A percentile compares a stretch with the other conserved stretches of the same genome.
phyloP scores from a whole-genome alignment of 2,797 vertebrate genomes.

The Eidolon dupreanum region DNA sequence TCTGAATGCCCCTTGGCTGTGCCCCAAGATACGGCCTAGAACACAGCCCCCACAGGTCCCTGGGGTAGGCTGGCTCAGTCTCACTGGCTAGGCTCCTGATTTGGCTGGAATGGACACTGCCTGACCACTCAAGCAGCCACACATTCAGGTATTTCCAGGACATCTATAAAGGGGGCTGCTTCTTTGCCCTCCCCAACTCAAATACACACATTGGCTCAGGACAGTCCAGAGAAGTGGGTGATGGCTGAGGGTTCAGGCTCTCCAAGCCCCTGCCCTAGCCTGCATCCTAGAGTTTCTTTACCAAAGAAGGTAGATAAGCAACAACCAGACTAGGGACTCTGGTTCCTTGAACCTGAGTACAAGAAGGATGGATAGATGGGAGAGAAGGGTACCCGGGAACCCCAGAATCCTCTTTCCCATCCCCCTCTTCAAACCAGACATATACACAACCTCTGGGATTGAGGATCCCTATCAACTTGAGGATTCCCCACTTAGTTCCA shows the following conservation, averaged over 20 bases:
- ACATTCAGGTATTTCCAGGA: neutral
- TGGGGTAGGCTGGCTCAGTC: neutral
- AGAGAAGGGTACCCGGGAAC: neutral
- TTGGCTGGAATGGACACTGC: neutral
- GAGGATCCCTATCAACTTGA: constrained; percentile 4
- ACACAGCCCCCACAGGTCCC: neutral
- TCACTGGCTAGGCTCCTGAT: neutral
- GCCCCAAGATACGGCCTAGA: neutral
- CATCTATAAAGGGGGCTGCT: neutral
- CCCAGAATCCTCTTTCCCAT: neutral
- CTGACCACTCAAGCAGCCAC: neutral
- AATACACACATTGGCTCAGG: neutral
- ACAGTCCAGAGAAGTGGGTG: neutral
- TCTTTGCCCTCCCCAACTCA: neutral
- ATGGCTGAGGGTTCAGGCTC: neutral
- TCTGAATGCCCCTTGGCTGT: neutral
- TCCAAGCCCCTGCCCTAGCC: neutral
- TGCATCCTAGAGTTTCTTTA: constrained; percentile 34
- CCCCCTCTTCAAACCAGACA: neutral
- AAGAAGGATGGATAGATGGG: neutral
- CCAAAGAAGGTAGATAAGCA: neutral
- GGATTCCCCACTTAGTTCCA: neutral
- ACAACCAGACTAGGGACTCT: neutral
- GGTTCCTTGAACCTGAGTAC: neutral
- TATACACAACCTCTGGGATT: neutral